Conservation (phyloP, 2,888 invertebrate species). For the Sphaerophoria rueppellii region DNA sequence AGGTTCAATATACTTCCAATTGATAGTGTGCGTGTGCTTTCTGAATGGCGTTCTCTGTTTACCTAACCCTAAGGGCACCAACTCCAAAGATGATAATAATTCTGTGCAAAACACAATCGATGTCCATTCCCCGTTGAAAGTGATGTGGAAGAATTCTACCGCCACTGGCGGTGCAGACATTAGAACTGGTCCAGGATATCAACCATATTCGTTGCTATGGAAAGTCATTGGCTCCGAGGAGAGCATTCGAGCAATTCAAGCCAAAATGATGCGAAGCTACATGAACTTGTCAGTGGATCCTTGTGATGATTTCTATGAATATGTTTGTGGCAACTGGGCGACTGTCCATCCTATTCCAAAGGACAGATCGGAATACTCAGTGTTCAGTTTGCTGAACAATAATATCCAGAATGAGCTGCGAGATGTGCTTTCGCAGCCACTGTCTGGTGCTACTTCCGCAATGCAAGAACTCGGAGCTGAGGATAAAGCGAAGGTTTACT, state of each 20-base stretch:
- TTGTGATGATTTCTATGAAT: constrained; percentile 73
- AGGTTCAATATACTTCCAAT: constrained; percentile 8
- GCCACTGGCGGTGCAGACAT: background rate
- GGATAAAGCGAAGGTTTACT: constrained; percentile 64
- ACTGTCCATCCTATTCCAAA: constrained; percentile 65
- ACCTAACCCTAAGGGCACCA: constrained; percentile 37
- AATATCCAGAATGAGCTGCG: constrained; percentile 63
- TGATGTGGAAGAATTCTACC: constrained; percentile 20
- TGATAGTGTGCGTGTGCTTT: constrained; percentile 17
- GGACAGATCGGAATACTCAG: constrained; percentile 59
- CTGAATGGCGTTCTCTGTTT: constrained; percentile 40
- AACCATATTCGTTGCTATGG: constrained; percentile 60
- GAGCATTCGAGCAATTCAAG: constrained; percentile 54
- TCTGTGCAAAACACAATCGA: background rate
- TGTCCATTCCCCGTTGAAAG: constrained; percentile 16
- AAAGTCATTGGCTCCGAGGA: constrained; percentile 56
- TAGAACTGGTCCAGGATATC: background rate
- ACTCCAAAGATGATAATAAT: constrained; percentile 7
- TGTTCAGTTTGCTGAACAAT: constrained; percentile 60
- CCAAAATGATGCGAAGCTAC: constrained; percentile 62
- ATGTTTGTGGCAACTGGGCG: constrained; percentile 72
- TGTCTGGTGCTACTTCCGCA: background rate
- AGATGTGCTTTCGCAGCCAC: constrained; percentile 52
- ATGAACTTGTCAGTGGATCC: constrained; percentile 65
- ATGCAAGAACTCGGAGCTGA: constrained; percentile 60